Percentiles rank a stretch among this genome's conserved stretches.
Conservation (phyloP, 2,888 invertebrate species). For the Arge pagana region DNA sequence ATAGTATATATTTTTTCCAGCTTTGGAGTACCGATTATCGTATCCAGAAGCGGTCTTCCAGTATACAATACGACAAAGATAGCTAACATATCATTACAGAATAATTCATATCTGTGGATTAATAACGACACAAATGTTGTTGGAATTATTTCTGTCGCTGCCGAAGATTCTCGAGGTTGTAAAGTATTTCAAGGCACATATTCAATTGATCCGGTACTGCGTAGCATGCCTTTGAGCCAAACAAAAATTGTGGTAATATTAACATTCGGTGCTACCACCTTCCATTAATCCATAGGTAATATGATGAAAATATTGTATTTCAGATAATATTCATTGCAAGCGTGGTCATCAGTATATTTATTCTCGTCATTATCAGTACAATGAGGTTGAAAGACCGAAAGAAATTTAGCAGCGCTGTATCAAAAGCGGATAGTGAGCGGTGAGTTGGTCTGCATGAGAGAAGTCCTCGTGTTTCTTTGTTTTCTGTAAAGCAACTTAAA, state of each 20-base stretch:
- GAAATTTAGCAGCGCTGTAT: conserved; percentile 27
- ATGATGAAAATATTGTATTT: no score
- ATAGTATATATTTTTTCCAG: conserved; percentile 36
- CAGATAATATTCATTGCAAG: conserved; percentile 28
- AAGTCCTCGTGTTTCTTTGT: not conserved
- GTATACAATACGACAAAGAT: conserved; percentile 47
- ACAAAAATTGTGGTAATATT: no score
- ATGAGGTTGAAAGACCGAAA: conserved; percentile 22
- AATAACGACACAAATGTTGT: conserved; percentile 22
- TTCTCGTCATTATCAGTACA: conserved; percentile 22
- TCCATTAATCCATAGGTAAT: no score
- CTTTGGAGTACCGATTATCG: conserved; percentile 42
- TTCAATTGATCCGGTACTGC: not conserved
- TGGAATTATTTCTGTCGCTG: conserved; percentile 41
- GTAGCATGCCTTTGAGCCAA: no score
- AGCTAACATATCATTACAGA: conserved; percentile 29
- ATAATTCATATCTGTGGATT: conserved; percentile 37
- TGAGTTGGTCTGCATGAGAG: conserved; percentile 3
- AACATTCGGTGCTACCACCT: no score
- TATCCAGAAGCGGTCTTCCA: conserved; percentile 42
- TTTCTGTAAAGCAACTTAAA: not conserved
- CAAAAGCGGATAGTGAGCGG: conserved; percentile 22
- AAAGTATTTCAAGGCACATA: conserved; percentile 37
- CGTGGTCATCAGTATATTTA: conserved; percentile 15
- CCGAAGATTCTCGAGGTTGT: conserved; percentile 40